Conservation (phyloP, 2,113 vertebrate genomes). For the Aspidoscelis tigris region DNA sequence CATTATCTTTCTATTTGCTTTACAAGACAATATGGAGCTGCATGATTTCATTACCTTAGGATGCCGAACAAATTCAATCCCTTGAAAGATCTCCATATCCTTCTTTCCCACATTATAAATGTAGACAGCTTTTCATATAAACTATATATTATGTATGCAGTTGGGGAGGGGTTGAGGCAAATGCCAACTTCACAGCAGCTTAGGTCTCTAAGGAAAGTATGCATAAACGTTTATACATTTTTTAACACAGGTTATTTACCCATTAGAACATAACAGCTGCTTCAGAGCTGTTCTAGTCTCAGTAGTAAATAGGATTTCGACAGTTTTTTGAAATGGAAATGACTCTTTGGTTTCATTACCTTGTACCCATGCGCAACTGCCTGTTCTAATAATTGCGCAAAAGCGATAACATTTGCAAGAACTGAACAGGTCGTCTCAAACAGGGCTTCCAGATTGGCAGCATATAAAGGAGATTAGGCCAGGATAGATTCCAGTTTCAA, state of each 20-base stretch:
- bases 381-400: slow-evolving; percentile 50
- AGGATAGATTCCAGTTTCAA: background rate
- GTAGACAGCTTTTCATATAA: slow-evolving; percentile 59
- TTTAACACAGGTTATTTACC: slow-evolving; percentile 72
- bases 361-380: slow-evolving; percentile 34
- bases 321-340: slow-evolving; percentile 59
- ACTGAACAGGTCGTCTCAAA: slow-evolving; percentile 39
- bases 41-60: background rate
- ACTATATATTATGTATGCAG: slow-evolving; percentile 63
- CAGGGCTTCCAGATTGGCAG: background rate
- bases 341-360: slow-evolving; percentile 57
- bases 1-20: background rate
- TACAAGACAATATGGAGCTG: background rate
- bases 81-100: slow-evolving; percentile 26
- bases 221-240: slow-evolving; percentile 75
- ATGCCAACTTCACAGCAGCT: slow-evolving; percentile 61
- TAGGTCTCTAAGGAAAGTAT: slow-evolving; percentile 59
- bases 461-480: background rate
- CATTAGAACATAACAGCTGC: slow-evolving; percentile 71
- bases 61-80: background rate
- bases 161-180: slow-evolving; percentile 17
- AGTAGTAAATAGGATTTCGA: slow-evolving; percentile 66
- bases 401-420: slow-evolving; percentile 41
- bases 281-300: slow-evolving; percentile 67
- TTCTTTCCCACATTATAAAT: slow-evolving; percentile 43